Percentiles rank a stretch among this genome's conserved stretches.
These are phyloP conservation scores for Eudyptes chrysolophus DNA, from an alignment of 2,113 vertebrate genomes.

Conservation along the genomic window DNA sequence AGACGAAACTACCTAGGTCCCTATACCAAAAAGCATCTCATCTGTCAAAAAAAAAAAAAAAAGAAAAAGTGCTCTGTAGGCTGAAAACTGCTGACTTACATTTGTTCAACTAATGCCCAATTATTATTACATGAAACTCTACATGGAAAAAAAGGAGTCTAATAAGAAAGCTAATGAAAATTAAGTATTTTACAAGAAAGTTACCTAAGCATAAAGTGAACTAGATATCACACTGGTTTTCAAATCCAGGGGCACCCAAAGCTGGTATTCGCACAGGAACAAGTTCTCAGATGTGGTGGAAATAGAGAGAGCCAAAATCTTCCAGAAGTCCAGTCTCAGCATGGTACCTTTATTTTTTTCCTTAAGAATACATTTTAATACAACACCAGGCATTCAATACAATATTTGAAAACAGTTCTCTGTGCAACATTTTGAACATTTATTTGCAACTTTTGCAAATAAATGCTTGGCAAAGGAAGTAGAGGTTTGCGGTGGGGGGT, in stretches of 20 bases:
- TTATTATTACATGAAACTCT: not conserved
- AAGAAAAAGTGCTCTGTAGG: not conserved
- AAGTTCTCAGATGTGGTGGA: not conserved
- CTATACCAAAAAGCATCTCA: not conserved
- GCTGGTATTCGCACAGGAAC: not conserved
- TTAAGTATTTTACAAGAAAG: not conserved
- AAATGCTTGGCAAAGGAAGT: not conserved
- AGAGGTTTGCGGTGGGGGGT: rapidly evolving
- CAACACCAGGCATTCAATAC: not conserved
- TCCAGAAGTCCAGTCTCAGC: not conserved
- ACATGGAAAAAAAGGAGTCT: not conserved
- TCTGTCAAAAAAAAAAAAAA: not conserved
- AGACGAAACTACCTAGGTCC: not conserved
- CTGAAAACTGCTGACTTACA: constrained; percentile 12
- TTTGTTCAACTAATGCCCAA: not conserved
- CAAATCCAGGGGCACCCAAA: not conserved
- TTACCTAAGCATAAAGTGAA: constrained; percentile 2
- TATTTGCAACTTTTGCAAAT: not conserved
- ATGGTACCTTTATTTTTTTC: not conserved
- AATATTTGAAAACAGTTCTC: not conserved
- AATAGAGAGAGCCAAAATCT: not conserved
- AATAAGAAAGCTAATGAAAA: constrained; percentile 41
- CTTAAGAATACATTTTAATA: not conserved
- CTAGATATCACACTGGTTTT: not conserved
- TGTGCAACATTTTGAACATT: not conserved